These are phyloP conservation scores for Sphaeramia orbicularis DNA, from an alignment of 2,797 vertebrate genomes.

Conservation along the genomic window DNA sequence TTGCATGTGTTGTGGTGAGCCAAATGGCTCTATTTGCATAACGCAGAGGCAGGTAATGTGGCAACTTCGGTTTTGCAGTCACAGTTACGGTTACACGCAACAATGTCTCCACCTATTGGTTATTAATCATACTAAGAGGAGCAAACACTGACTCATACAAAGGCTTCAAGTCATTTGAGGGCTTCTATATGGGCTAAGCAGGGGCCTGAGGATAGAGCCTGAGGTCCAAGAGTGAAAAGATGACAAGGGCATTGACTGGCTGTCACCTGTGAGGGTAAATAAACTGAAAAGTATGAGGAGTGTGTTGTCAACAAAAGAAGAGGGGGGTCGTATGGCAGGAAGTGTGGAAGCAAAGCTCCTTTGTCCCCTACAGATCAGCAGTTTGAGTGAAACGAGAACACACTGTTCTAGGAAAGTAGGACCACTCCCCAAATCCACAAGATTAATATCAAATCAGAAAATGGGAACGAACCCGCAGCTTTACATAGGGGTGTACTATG, in stretches of 20 bases:
- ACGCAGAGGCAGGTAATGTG: slow-evolving; percentile 14
- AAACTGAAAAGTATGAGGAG: not conserved
- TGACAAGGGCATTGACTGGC: slow-evolving; percentile 8
- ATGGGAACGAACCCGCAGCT: no score
- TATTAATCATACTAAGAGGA: not conserved
- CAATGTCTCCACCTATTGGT: slow-evolving; percentile 67
- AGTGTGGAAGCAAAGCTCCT: slow-evolving; percentile 6
- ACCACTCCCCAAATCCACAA: slow-evolving; percentile 7
- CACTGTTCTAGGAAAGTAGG: slow-evolving; percentile 28
- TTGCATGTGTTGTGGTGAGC: no score
- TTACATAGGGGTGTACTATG: no score
- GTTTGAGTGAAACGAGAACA: slow-evolving; percentile 38
- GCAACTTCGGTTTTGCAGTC: not conserved
- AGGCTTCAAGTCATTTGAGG: slow-evolving; percentile 16
- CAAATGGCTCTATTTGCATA: not conserved
- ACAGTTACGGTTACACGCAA: not conserved
- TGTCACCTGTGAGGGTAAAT: slow-evolving; percentile 10
- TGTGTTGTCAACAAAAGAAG: not conserved
- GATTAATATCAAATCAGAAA: no score
- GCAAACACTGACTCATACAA: not conserved
- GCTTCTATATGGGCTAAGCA: slow-evolving; percentile 13
- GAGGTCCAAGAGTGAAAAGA: not conserved
- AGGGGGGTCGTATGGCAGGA: not conserved
- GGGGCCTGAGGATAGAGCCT: not conserved
- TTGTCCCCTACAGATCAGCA: slow-evolving; percentile 12